Evolutionary conservation across 30 jellyfish, hydroid and myxozoan species (phyloP).

Genomic region (Aurelia aurita complex sp. Pacific): DNA sequence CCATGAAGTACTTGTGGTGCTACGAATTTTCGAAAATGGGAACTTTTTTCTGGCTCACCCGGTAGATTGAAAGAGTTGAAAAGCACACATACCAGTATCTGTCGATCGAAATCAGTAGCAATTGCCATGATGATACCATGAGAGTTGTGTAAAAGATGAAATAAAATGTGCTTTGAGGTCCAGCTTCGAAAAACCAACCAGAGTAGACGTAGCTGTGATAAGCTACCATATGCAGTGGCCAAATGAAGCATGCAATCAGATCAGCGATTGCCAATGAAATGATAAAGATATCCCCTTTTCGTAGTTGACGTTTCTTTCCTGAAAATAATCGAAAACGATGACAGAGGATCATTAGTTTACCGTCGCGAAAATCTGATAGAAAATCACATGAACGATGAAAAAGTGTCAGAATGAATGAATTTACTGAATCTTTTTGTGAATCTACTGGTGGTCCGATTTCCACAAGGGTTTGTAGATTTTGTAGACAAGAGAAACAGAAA

Average conservation of each 20-base stretch:
- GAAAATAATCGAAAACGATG: neutral
- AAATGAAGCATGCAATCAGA: constrained; percentile 54
- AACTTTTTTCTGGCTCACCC: too few relatives aligned
- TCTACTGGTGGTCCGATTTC: too few relatives aligned
- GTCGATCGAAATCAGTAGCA: constrained; percentile 57
- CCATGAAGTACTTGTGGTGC: too few relatives aligned
- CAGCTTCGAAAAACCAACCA: constrained; percentile 46
- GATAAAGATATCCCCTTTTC: constrained; percentile 59
- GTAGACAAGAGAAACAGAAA: neutral
- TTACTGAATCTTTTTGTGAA: too few relatives aligned
- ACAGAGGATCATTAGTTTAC: too few relatives aligned
- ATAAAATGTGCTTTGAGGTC: constrained; percentile 47
- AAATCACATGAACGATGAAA: too few relatives aligned
- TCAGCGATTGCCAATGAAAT: constrained; percentile 60
- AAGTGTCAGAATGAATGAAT: too few relatives aligned
- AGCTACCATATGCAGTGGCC: constrained; percentile 66
- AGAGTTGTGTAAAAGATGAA: constrained; percentile 61
- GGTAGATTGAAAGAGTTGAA: too few relatives aligned
- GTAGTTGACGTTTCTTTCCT: constrained; percentile 45
- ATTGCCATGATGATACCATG: constrained; percentile 71
- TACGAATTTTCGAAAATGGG: too few relatives aligned
- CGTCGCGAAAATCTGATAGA: too few relatives aligned
- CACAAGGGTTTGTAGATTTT: too few relatives aligned
- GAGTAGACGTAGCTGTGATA: constrained; percentile 56
- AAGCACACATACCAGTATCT: constrained; percentile 49